phyloP scores from a whole-genome alignment of 2,113 vertebrate genomes.

The Nettapus auritus region DNA sequence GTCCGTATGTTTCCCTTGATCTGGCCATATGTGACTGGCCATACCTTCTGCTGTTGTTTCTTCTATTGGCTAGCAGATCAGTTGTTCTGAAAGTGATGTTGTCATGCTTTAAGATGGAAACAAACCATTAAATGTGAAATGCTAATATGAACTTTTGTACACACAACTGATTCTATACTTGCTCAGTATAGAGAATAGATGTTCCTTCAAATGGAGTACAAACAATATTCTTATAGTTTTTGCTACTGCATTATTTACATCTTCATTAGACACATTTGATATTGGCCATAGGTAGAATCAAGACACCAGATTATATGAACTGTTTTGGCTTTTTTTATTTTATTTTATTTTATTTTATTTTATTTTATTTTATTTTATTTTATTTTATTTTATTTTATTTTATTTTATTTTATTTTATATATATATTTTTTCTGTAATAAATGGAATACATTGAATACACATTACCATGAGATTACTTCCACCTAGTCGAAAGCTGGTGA shows the following conservation, averaged over 20 bases:
- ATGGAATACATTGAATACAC: neutral
- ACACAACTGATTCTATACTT: neutral
- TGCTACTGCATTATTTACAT: neutral
- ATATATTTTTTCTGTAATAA: neutral
- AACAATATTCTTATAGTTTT: neutral
- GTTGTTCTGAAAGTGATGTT: neutral
- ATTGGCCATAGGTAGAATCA: neutral
- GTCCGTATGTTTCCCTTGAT: constrained; percentile 11
- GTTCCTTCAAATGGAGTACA: neutral
- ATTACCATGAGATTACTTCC: neutral
- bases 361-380: neutral
- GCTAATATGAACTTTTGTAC: neutral
- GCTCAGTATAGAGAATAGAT: neutral
- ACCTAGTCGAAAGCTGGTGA: neutral
- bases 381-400: neutral
- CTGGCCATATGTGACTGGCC: constrained; percentile 21
- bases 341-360: neutral
- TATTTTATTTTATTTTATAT: neutral
- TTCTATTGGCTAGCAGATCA: constrained; percentile 20
- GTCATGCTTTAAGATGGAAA: neutral
- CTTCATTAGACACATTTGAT: neutral
- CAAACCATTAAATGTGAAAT: neutral
- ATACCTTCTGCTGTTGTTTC: constrained; percentile 49
- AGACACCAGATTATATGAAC: neutral
- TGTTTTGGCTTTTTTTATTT: neutral